Base-by-base conservation (phyloP, 2,888 invertebrate species). In the Flexamia atlantica region DNA sequence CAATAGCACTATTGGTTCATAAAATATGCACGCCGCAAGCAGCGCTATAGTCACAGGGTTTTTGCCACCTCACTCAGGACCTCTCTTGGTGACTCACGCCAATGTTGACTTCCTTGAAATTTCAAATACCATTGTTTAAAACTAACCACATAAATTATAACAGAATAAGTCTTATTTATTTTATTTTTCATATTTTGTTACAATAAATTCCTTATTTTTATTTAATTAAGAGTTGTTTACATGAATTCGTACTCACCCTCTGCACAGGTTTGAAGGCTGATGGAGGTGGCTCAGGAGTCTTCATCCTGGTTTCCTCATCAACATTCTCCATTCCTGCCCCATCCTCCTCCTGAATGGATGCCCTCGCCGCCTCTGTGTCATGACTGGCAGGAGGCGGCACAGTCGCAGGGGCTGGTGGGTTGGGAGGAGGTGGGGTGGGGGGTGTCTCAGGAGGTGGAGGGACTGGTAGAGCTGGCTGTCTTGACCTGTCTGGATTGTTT, bases 251-350 rank as follows among this genome's bases (percentile, higher is more conserved):
- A 82, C 83, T 30, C 12, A 83, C 83, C 46, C 83, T 30, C 76
- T 83, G 83, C 4, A 76, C 76, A 17, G 74, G 57, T 76, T 86
- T 70, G 32, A 70, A 81, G 64, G 72, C 79, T 28, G 81, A 36
- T 20, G n/a, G 79, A 28, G 28, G 32, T 1, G 79, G 57, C 23
- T 50, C 57, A 9, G 57, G 79, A 9, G 79, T 50, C 9, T 7
- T 50, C n/a, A 17, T 36, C 7, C 28, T 23, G 32, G 89, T 88
- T 46, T 91, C 90, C 87, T 90, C 91, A 84, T 91, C 90, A 82
- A 90, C 91, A 87, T 90, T 72, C 68, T 85, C 84, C 10, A 79
- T 84, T 70, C 85, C 84, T 2, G 53, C 25, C 25, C 60, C 76
- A 79, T 84, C 84, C 50, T 64, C 2, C 23, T 53, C 53, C 9